A percentile compares a stretch with the other conserved stretches of the same genome.
These are phyloP conservation scores for Neostethus bicornis DNA, from an alignment of 2,797 vertebrate genomes.

Conservation along the genomic window DNA sequence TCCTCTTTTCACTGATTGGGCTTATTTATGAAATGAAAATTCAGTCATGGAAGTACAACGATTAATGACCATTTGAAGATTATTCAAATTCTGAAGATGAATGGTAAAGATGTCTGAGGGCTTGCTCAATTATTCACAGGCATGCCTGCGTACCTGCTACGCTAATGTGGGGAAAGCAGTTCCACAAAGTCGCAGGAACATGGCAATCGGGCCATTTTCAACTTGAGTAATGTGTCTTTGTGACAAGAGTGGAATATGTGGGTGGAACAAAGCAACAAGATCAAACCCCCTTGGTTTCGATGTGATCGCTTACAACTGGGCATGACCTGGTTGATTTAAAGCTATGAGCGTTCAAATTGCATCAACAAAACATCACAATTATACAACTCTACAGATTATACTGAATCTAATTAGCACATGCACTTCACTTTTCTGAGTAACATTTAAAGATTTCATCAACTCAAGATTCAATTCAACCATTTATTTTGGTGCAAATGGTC, in stretches of 20 bases:
- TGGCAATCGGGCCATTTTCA: background rate
- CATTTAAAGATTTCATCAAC: background rate
- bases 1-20: slow-evolving; percentile 32
- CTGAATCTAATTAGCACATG: background rate
- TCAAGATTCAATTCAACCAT: background rate
- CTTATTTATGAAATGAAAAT: slow-evolving; percentile 44
- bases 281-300: slow-evolving; percentile 4
- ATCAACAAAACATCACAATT: background rate
- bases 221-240: background rate
- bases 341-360: background rate
- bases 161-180: background rate
- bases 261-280: background rate
- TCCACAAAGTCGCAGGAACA: slow-evolving; percentile 4
- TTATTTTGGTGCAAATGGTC: background rate
- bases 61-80: slow-evolving; percentile 31
- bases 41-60: slow-evolving; percentile 14
- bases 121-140: slow-evolving; percentile 17
- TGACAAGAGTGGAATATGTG: background rate
- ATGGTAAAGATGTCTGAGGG: slow-evolving; percentile 16
- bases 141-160: slow-evolving; percentile 1
- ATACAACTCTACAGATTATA: background rate
- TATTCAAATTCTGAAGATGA: slow-evolving; percentile 12
- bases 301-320: background rate
- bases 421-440: background rate
- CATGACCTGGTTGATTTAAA: background rate